Evolutionary conservation across 2,113 vertebrate species (phyloP).

Genomic region (Rafetus swinhoei): DNA sequence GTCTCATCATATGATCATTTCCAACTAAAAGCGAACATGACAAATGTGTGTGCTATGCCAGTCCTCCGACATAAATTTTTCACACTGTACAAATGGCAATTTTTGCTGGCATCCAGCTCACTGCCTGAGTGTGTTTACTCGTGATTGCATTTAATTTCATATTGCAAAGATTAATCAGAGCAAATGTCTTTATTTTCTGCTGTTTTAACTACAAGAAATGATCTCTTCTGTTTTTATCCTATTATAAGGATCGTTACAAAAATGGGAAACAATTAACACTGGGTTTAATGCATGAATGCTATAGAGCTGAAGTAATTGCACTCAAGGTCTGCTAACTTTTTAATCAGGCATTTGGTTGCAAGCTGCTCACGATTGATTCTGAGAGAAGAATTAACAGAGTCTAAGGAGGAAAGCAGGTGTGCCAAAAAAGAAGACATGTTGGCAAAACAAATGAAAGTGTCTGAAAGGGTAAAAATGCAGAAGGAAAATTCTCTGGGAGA

Average conservation of each 20-base stretch:
- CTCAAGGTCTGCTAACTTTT: constrained; percentile 89
- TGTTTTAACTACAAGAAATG: constrained; percentile 85
- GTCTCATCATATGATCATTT: not conserved
- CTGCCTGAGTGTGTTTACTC: constrained; percentile 63
- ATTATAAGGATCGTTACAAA: constrained; percentile 85
- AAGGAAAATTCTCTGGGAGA: constrained; percentile 54
- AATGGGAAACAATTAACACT: constrained; percentile 87
- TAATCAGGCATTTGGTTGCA: constrained; percentile 89
- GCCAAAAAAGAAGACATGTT: constrained; percentile 76
- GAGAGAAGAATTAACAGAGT: constrained; percentile 73
- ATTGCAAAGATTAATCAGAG: constrained; percentile 79
- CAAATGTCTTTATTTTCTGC: constrained; percentile 84
- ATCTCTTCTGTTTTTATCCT: constrained; percentile 83
- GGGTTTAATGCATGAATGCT: constrained; percentile 83
- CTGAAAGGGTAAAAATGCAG: constrained; percentile 57
- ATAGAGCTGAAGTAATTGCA: constrained; percentile 85
- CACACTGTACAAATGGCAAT: not conserved
- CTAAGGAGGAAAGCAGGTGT: constrained; percentile 76
- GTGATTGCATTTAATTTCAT: constrained; percentile 75
- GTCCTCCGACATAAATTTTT: constrained; percentile 43
- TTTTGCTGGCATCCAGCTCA: constrained; percentile 42
- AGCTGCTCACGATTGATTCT: constrained; percentile 83
- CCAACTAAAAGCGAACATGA: not conserved
- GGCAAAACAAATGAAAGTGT: constrained; percentile 73
- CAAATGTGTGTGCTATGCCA: not conserved